Conservation (phyloP, 2,797 vertebrate genomes). For the Oreonectes daqikongensis region DNA sequence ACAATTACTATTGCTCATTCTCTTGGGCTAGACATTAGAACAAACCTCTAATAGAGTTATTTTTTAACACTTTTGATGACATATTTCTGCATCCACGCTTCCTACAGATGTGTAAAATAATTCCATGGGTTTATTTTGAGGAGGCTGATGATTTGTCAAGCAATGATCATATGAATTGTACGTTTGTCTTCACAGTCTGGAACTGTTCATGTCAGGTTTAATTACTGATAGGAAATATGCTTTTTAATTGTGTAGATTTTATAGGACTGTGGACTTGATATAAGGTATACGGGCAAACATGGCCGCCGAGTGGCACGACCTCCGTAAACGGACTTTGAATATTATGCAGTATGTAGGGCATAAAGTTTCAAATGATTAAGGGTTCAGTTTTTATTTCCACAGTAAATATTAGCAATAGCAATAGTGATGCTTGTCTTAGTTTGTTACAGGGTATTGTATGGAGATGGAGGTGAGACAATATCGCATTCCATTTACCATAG, state of each 20-base stretch:
- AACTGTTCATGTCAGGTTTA: too few species aligned
- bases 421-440: not conserved
- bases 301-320: too few species aligned
- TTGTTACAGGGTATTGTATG: not conserved
- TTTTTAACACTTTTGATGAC: not conserved
- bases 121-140: conserved; percentile 11
- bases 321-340: too few species aligned
- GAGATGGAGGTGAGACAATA: conserved; percentile 33
- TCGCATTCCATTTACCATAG: conserved; percentile 52
- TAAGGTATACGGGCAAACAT: too few species aligned
- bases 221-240: too few species aligned
- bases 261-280: too few species aligned
- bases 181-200: conserved; percentile 27
- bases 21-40: not conserved
- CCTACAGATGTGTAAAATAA: not conserved
- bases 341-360: not conserved
- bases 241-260: too few species aligned
- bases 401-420: not conserved
- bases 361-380: too few species aligned
- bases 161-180: conserved; percentile 14
- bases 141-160: conserved; percentile 6
- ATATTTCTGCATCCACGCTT: not conserved
- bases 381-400: not conserved
- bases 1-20: not conserved
- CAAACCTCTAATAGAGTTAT: not conserved